Evolutionary conservation across 1,140 invertebrate genomes (phyloP), one percentile per base, ranked within the genome.

Genomic region (Caenorhabditis remanei): DNA sequence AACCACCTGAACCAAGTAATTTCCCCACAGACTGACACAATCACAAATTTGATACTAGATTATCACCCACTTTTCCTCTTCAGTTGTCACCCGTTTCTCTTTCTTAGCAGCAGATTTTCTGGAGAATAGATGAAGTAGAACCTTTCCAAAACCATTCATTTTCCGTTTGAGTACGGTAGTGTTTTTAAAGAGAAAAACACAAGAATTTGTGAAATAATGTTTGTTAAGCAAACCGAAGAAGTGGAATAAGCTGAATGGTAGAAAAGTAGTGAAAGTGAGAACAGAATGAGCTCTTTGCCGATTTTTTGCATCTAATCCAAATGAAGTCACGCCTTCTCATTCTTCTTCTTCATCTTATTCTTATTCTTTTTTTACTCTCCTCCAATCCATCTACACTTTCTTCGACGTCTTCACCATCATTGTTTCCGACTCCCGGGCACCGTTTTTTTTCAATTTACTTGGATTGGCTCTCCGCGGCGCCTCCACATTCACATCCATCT

Each of bases 401-500:
- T 79, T 50, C 14, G 5, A 79, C 71, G 71, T 79, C 71, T 79
- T 79, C 71, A 21, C 13, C 13, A 79, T 79, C 71, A 79, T 79
- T 79, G 53, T 79, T 79, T 79, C 71, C 71, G 71, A 79, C 43
- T 79, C 71, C 71, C 40, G 71, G 61, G n/a, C 71, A 19, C 56
- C 46, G 50, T 16, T 16, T 79, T 79, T 79, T 79, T 79, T 46
- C 71, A 79, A 79, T 79, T 79, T 79, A 79, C 71, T 79, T 79
- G 71, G 71, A 79, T 79, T 79, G 71, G 46, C 71, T 79, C 65
- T 48, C 46, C 41, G 43, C 46, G 71, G 71, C n/a, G 71, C 71
- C 46, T 79, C 71, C n/a, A 75, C 67, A 75, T 75, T 71, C 71
- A 79, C 71, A 79, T 79, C 46, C 71, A 79, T 79, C 71, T 79